Evolutionary conservation across 2,888 invertebrate genomes (phyloP).

Genomic region (Bombylius major): DNA sequence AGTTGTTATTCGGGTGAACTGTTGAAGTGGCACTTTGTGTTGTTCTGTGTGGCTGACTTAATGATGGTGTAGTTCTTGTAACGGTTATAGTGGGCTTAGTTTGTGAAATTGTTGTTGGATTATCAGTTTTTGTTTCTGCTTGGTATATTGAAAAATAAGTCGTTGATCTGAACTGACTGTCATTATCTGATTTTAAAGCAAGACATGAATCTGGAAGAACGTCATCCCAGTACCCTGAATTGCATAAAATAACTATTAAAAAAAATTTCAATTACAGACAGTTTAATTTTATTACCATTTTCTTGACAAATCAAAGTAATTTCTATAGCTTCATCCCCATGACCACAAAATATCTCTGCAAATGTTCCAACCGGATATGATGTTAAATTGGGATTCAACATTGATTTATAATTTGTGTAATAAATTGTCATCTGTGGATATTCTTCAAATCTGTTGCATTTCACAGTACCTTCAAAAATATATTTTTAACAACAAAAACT

Average conservation of each 20-base stretch:
- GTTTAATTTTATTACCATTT: conserved; percentile 36
- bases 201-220: background rate
- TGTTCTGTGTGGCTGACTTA: no score
- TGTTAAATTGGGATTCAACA: conserved; percentile 11
- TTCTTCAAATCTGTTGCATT: conserved; percentile 25
- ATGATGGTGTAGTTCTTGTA: no score
- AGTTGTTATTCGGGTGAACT: no score
- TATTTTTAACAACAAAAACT: background rate
- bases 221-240: conserved; percentile 15
- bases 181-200: no score
- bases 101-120: no score
- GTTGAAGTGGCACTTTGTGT: no score
- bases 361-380: conserved; percentile 35
- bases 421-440: conserved; percentile 24
- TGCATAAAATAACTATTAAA: background rate
- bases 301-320: conserved; percentile 41
- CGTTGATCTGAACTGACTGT: no score
- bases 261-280: background rate
- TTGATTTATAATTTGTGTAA: conserved; percentile 30
- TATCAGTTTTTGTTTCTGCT: no score
- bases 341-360: conserved; percentile 42
- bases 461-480: conserved; percentile 20
- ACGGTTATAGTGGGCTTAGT: no score
- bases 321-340: conserved; percentile 37
- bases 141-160: no score